Evolutionary conservation across 1,140 invertebrate species (phyloP).

Genomic region (Heliconius himera): DNA sequence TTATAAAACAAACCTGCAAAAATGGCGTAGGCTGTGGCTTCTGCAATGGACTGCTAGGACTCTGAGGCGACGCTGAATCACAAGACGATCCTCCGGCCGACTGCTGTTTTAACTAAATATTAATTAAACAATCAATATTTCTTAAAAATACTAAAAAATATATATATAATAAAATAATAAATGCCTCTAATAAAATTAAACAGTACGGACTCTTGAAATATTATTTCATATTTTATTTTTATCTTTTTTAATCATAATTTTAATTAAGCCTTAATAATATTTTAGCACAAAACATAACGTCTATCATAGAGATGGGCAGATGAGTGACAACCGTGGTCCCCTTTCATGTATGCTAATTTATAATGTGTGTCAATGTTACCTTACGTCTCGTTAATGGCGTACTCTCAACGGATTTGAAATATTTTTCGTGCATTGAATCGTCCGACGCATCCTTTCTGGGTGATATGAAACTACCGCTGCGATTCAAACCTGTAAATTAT

Average conservation of each 20-base stretch:
- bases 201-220: too few species aligned
- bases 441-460: conserved; percentile 84
- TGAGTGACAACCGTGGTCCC: background rate
- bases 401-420: conserved; percentile 85
- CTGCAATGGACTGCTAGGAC: conserved; percentile 75
- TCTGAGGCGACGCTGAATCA: conserved; percentile 78
- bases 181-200: background rate
- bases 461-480: conserved; percentile 90
- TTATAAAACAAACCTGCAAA: conserved; percentile 56
- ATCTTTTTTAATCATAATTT: background rate
- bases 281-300: background rate
- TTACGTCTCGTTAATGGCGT: conserved; percentile 82
- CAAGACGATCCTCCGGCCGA: conserved; percentile 74
- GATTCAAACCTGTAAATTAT: conserved; percentile 67
- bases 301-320: conserved; percentile 8
- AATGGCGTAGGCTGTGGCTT: conserved; percentile 72
- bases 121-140: background rate
- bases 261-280: background rate
- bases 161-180: background rate
- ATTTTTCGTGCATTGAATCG: conserved; percentile 92
- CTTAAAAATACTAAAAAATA: background rate
- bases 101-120: conserved; percentile 72
- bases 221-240: background rate
- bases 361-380: conserved; percentile 49
- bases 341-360: conserved; percentile 9